Conservation (phyloP, 2,113 vertebrate species). For the Greenwoodochromis staneri region DNA sequence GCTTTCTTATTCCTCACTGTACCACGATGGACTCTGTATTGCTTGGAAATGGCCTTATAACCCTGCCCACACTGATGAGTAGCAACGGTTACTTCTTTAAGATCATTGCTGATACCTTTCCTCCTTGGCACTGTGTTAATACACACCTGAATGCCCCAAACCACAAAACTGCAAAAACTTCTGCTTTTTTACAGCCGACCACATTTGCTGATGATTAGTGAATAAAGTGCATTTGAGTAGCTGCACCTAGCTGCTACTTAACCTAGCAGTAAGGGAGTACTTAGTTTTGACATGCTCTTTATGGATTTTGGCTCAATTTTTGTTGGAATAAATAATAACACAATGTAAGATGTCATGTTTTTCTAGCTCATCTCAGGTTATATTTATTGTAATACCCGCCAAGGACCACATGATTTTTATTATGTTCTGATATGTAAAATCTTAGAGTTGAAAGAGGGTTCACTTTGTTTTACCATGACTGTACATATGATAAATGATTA, state of each 20-base stretch:
- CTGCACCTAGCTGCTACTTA: neutral
- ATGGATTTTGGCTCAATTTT: neutral
- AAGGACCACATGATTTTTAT: neutral
- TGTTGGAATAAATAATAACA: neutral
- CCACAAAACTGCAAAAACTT: neutral
- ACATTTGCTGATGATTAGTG: neutral
- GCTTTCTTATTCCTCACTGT: neutral
- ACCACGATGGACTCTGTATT: neutral
- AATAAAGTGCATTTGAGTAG: neutral
- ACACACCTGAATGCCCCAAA: neutral
- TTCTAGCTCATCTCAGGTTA: neutral
- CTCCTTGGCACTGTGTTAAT: neutral
- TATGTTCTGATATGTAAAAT: neutral
- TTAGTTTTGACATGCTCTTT: neutral
- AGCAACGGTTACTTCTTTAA: neutral
- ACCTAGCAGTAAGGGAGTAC: neutral
- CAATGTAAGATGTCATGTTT: neutral
- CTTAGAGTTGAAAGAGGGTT: neutral
- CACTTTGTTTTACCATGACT: neutral
- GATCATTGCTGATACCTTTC: neutral
- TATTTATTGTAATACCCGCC: neutral
- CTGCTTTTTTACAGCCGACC: neutral
- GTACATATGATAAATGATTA: neutral
- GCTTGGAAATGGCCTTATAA: neutral
- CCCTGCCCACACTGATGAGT: neutral